Evolutionary conservation across 2,113 vertebrate genomes (phyloP).

Genomic region (Odobenus rosmarus): DNA sequence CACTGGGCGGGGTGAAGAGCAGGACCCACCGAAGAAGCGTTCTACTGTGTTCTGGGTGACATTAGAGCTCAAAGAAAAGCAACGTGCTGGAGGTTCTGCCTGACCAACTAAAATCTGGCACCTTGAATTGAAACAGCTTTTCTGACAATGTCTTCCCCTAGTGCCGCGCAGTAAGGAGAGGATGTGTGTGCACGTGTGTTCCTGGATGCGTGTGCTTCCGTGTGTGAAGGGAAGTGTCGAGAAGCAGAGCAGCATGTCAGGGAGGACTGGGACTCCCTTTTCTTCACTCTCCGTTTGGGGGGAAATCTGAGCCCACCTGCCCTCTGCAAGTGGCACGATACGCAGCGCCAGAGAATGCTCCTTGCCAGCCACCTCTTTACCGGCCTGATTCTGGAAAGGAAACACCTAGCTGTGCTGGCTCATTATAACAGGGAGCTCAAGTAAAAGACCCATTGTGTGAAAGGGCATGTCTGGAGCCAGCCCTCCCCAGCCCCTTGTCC

Average conservation of each 20-base stretch:
- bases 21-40: neutral
- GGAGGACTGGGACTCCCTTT: neutral
- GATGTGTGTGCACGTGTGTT: neutral
- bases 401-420: fast-evolving
- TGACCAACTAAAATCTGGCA: neutral
- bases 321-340: neutral
- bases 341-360: neutral
- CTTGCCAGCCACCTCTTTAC: fast-evolving
- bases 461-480: fast-evolving
- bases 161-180: neutral
- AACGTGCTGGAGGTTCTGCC: fast-evolving
- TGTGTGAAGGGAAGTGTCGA: fast-evolving
- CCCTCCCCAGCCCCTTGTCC: neutral
- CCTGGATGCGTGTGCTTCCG: no score
- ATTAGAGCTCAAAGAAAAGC: neutral
- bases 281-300: fast-evolving
- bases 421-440: neutral
- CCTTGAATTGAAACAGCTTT: no score
- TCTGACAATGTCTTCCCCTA: no score
- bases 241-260: fast-evolving
- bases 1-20: neutral
- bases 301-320: fast-evolving
- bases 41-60: neutral
- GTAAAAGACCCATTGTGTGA: fast-evolving
- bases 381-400: no score